Percentiles rank a stretch among this genome's conserved stretches.
Evolutionary conservation across 1,140 invertebrate genomes (phyloP).

Genomic region (Geopemphigus sp.): DNA sequence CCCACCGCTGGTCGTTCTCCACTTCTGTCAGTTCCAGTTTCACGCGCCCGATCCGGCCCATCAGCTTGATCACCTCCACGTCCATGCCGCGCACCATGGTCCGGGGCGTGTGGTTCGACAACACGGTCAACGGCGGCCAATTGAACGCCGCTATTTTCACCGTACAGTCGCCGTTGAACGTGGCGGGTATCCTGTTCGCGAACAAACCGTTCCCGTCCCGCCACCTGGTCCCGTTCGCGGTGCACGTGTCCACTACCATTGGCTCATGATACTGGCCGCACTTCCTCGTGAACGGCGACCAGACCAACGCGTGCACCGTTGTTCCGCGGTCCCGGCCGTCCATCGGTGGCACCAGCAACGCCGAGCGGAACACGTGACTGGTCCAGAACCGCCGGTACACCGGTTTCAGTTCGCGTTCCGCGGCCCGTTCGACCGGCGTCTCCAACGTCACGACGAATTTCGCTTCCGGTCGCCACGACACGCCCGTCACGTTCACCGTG

Average conservation of each 20-base stretch:
- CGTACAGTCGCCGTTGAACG: background rate
- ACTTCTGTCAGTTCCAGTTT: background rate
- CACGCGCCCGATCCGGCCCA: background rate
- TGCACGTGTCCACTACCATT: background rate
- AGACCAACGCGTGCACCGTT: background rate
- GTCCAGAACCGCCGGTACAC: background rate
- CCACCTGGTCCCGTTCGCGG: background rate
- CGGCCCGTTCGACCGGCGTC: background rate
- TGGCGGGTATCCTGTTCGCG: background rate
- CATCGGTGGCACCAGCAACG: background rate
- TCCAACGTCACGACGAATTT: background rate
- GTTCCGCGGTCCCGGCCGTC: background rate
- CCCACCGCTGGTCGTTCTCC: background rate
- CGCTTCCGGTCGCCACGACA: background rate
- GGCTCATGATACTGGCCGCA: constrained; percentile 16
- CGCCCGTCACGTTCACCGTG: constrained; percentile 6
- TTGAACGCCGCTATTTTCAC: constrained; percentile 10
- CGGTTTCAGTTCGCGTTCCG: background rate
- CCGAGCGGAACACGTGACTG: background rate
- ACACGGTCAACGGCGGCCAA: background rate
- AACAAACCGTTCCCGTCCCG: background rate
- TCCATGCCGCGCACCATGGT: constrained; percentile 2
- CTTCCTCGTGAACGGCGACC: constrained; percentile 8
- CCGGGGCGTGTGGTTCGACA: background rate
- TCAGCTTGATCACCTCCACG: background rate